A percentile compares a stretch with the other conserved stretches of the same genome.
phyloP scores from a whole-genome alignment of 1,140 invertebrate genomes.

The Gryllus bimaculatus region DNA sequence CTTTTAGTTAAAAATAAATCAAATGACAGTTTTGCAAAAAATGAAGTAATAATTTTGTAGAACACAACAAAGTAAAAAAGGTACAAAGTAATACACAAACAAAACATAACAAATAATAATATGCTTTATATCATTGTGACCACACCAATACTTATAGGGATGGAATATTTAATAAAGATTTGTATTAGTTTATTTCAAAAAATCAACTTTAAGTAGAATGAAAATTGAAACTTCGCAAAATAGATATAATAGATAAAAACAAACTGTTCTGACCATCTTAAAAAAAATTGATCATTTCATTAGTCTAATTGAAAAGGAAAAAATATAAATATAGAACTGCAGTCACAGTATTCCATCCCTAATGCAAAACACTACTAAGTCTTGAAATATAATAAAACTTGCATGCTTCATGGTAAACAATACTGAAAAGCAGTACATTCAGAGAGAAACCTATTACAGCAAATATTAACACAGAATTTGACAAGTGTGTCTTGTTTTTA shows the following conservation, averaged over 20 bases:
- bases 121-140: not conserved
- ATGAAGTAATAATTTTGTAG: not conserved
- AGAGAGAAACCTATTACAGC: not conserved
- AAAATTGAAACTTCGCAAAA: too few relatives aligned
- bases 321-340: too few relatives aligned
- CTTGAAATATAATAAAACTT: not conserved
- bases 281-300: too few relatives aligned
- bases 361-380: not conserved
- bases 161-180: not conserved
- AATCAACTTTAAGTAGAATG: not conserved
- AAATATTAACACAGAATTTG: not conserved
- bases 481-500: not conserved
- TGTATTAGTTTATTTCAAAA: not conserved
- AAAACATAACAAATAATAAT: not conserved
- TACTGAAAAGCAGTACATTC: not conserved
- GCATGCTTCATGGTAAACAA: not conserved
- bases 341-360: not conserved
- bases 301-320: too few relatives aligned
- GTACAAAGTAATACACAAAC: not conserved
- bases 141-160: not conserved
- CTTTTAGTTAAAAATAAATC: not conserved
- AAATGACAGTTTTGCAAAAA: not conserved
- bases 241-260: too few relatives aligned
- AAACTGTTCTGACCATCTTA: too few relatives aligned
- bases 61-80: not conserved